Conservation (phyloP, 1,140 invertebrate genomes). For the Polypedilum vanderplanki region DNA sequence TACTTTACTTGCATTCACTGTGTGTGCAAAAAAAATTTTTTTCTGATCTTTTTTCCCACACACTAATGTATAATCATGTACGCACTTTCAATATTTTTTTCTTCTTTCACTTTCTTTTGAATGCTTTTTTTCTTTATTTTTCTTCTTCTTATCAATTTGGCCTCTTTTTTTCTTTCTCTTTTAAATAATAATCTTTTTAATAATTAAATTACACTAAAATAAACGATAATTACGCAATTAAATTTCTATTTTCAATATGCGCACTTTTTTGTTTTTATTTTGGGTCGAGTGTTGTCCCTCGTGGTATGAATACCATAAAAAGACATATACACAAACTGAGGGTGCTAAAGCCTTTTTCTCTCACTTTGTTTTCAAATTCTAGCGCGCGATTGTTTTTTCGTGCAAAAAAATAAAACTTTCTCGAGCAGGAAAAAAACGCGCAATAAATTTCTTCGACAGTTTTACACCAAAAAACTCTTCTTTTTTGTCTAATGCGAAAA, state of each 20-base stretch:
- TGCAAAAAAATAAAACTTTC: background rate
- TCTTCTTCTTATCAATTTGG: slow-evolving; percentile 27
- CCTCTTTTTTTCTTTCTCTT: slow-evolving; percentile 14
- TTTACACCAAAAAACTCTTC: background rate
- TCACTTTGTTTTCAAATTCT: background rate
- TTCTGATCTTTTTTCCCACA: background rate
- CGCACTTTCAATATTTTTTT: slow-evolving; percentile 3
- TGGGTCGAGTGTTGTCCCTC: background rate
- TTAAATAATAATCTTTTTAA: background rate
- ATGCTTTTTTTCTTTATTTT: background rate
- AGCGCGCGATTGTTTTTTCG: background rate
- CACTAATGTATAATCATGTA: background rate
- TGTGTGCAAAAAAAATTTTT: background rate
- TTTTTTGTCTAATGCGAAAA: background rate
- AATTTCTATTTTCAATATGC: background rate
- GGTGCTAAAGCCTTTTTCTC: background rate
- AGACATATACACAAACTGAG: background rate
- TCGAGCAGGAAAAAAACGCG: slow-evolving; percentile 5
- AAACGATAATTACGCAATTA: slow-evolving; percentile 22
- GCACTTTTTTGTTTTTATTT: slow-evolving; percentile 1
- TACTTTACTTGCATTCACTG: background rate
- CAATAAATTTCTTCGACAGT: slow-evolving; percentile 7
- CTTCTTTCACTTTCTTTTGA: slow-evolving; percentile 25
- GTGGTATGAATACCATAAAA: background rate
- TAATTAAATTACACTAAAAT: background rate